Conservation (phyloP, 2,888 invertebrate species). For the Zaprionus lineosus region DNA sequence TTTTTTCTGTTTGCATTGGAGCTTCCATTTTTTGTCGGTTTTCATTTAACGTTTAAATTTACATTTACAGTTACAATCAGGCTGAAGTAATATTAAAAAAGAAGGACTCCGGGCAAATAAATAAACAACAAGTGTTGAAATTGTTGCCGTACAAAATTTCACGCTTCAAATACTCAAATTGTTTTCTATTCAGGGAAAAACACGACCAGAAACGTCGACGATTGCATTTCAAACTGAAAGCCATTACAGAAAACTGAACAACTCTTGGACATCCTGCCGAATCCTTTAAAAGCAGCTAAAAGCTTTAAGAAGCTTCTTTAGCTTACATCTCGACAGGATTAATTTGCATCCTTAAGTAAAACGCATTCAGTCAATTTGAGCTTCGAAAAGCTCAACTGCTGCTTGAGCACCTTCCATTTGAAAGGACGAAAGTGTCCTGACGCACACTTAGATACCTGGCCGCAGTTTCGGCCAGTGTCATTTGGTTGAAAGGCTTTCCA, state of each 20-base stretch:
- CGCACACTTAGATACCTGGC: too few relatives aligned
- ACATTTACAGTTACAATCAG: conserved; percentile 60
- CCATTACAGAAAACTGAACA: neutral
- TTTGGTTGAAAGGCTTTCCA: conserved; percentile 10
- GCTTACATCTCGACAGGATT: too few relatives aligned
- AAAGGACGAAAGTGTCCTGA: too few relatives aligned
- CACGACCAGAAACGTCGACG: conserved; percentile 5
- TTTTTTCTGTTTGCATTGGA: conserved; percentile 31
- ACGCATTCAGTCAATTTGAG: too few relatives aligned
- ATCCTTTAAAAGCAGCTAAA: neutral
- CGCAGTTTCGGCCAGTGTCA: conserved; percentile 24
- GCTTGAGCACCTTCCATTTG: too few relatives aligned
- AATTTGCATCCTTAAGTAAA: too few relatives aligned
- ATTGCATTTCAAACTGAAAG: conserved; percentile 20
- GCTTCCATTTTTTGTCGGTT: neutral
- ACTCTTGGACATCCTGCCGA: neutral
- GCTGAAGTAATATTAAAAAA: conserved; percentile 9
- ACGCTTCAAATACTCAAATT: conserved; percentile 61
- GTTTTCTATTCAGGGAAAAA: conserved; percentile 28
- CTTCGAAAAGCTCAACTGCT: too few relatives aligned
- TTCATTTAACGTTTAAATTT: conserved; percentile 22
- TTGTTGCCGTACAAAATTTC: conserved; percentile 31
- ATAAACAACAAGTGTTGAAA: conserved; percentile 41
- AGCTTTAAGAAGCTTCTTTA: neutral
- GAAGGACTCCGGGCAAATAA: conserved; percentile 1